Base-by-base conservation (phyloP, 2,888 invertebrate genomes). In the Antitype chi region DNA sequence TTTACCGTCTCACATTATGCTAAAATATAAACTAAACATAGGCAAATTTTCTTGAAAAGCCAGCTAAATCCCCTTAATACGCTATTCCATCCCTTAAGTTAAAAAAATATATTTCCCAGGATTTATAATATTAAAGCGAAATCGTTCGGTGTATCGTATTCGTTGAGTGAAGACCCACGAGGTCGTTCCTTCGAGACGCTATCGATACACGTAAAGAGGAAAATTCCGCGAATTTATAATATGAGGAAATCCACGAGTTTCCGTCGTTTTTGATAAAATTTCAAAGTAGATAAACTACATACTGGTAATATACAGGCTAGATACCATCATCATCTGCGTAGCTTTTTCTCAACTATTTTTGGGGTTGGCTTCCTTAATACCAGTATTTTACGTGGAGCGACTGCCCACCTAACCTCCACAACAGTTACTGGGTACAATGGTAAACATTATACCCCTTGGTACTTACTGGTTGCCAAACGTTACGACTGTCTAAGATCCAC, bases 121-220 rank as follows among this genome's bases (percentile, higher is more conserved):
- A 32, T 77, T 76, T 77, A 77, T 76, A 72, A 76, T 76, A 71
- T 74, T 86, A 69, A 66, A 81, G 63, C 32, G 52, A 64, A 78
- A 84, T 70, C 75, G 74, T 81, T 82, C 79, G 70, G 68, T 80
- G 68, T 81, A 73, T 82, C 53, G 52, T 49, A 53, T 49, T 80
- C 49, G 52, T n/a, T 53, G 53, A 79, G 63, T 59, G 72, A 67
- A 82, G 55, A 59, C 47, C 82, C 84, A 78, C 70, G 47, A 43
- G 68, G 57, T 72, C 64, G 25, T 8, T 52, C 76, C 70, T 76
- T 73, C 78, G 78, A 86, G 85, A 87, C 85, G 89, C 90, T 91
- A 90, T 89, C 8, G 82, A 85, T 89, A 90, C 88, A 89, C 32
- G 25, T 81, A 62, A 62, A 89, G 82, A 92, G 89, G 90, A 90